These are phyloP conservation scores for Dromas ardeola DNA, from an alignment of 2,113 vertebrate genomes.

Conservation along the genomic window DNA sequence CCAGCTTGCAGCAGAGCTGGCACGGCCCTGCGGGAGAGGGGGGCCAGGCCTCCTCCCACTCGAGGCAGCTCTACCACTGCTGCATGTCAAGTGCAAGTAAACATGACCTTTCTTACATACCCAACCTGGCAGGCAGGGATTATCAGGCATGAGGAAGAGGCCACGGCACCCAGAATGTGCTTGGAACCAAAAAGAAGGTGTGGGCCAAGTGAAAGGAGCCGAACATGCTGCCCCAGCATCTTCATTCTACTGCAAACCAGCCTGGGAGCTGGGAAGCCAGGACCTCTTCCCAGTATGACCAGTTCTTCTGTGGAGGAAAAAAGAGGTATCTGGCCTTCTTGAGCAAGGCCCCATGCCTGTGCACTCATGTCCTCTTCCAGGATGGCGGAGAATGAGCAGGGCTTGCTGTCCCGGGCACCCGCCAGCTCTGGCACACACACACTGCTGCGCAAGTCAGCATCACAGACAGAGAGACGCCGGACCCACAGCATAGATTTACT, in stretches of 20 bases:
- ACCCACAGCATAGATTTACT: slow-evolving; percentile 58
- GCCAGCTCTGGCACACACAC: neutral
- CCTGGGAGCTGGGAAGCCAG: neutral
- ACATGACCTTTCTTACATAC: neutral
- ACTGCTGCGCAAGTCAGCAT: neutral
- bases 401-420: neutral
- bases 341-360: neutral
- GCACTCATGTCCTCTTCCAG: neutral
- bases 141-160: neutral
- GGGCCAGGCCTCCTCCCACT: neutral
- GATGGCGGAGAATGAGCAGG: rapidly evolving
- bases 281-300: neutral
- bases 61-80: neutral
- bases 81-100: neutral
- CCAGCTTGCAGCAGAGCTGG: neutral
- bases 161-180: rapidly evolving
- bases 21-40: neutral
- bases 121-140: neutral
- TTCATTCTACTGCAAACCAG: neutral
- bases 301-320: neutral
- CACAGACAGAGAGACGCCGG: neutral
- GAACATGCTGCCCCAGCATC: neutral
- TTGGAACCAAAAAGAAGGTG: neutral
- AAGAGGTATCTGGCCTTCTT: neutral
- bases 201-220: neutral